Evolutionary conservation across 2,888 invertebrate genomes (phyloP).

Genomic region (Pollenia labialis): DNA sequence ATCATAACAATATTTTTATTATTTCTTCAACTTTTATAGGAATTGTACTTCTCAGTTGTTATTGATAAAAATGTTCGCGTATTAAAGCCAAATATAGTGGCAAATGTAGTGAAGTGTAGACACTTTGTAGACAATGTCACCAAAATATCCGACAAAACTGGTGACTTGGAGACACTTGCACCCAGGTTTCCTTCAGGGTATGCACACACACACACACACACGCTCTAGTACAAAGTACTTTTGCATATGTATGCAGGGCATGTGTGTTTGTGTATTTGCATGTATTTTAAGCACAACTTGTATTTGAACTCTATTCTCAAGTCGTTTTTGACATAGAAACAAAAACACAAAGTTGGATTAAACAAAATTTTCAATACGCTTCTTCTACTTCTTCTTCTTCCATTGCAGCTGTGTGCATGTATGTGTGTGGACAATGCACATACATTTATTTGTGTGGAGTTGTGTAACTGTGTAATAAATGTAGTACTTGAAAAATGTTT

Average conservation of each 20-base stretch:
- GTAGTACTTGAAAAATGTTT: slow-evolving; percentile 5
- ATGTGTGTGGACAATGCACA: neutral
- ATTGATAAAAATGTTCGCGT: too few species aligned
- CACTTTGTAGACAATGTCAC: too few species aligned
- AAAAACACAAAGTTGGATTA: slow-evolving; percentile 55
- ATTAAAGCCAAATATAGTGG: too few species aligned
- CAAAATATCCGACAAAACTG: too few species aligned
- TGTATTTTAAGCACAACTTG: slow-evolving; percentile 37
- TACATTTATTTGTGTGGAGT: neutral
- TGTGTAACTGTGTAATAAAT: slow-evolving; percentile 12
- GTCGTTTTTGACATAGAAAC: slow-evolving; percentile 60
- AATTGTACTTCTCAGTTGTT: too few species aligned
- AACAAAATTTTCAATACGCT: slow-evolving; percentile 48
- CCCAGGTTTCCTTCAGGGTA: too few species aligned
- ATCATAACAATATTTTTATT: too few species aligned
- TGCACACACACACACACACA: neutral
- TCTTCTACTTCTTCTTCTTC: slow-evolving; percentile 5
- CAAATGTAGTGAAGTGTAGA: too few species aligned
- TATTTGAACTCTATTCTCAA: slow-evolving; percentile 54
- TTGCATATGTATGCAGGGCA: neutral
- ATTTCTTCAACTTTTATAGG: too few species aligned
- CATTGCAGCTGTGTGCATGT: neutral
- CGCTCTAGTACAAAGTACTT: neutral
- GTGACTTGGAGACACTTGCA: too few species aligned
- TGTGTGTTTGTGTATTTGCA: slow-evolving; percentile 12